Percentiles rank a stretch among this genome's conserved stretches.
Evolutionary conservation across 2,797 vertebrate genomes (phyloP).

Genomic region (Halcyon badia): DNA sequence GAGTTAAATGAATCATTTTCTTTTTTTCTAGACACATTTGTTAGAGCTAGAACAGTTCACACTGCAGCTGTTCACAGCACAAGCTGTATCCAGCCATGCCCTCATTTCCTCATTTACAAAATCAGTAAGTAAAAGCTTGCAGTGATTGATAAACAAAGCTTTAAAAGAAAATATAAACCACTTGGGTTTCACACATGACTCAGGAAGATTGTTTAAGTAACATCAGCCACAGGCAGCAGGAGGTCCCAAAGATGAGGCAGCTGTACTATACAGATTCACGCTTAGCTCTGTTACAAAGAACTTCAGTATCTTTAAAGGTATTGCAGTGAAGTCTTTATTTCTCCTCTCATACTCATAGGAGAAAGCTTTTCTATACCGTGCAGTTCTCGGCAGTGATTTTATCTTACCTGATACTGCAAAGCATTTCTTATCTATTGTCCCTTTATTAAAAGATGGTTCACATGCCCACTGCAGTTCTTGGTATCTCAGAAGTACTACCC

Average conservation of each 20-base stretch:
- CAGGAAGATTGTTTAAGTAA: neutral
- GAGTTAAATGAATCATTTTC: neutral
- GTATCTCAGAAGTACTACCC: constrained; percentile 2
- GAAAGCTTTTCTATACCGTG: constrained; percentile 21
- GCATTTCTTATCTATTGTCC: constrained; percentile 22
- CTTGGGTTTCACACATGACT: neutral
- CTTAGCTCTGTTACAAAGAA: neutral
- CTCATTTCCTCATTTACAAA: neutral
- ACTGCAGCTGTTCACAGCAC: neutral
- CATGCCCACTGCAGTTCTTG: neutral
- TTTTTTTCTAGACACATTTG: neutral
- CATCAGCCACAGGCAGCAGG: neutral
- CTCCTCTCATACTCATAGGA: constrained; percentile 9
- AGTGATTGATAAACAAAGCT: neutral
- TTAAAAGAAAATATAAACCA: neutral
- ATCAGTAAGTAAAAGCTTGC: neutral
- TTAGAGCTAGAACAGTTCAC: neutral
- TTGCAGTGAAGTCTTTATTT: constrained; percentile 25
- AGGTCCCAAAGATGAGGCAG: neutral
- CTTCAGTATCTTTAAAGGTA: neutral
- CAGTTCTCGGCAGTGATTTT: constrained; percentile 19
- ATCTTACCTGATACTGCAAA: neutral
- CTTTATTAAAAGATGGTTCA: neutral
- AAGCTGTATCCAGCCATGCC: neutral
- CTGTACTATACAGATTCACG: neutral